Evolutionary conservation across 2,113 vertebrate genomes (phyloP).

Genomic region (Chaetodon auriga): DNA sequence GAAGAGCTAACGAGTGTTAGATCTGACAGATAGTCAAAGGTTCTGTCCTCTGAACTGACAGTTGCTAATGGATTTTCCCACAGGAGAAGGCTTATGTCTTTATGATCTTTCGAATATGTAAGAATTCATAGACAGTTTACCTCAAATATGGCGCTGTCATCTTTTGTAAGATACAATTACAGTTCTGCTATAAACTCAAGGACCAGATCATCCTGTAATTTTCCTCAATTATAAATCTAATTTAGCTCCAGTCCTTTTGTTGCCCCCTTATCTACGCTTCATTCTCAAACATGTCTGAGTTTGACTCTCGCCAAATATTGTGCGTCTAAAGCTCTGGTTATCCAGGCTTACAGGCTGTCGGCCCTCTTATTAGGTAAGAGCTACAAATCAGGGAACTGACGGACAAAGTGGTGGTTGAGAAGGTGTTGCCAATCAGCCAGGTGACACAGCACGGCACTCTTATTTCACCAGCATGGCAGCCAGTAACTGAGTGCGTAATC

Average conservation of each 20-base stretch:
- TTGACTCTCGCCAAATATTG: constrained; percentile 13
- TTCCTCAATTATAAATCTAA: neutral
- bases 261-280: neutral
- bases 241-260: neutral
- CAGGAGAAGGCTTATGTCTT: constrained; percentile 19
- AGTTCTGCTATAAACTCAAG: neutral
- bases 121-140: constrained; percentile 21
- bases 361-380: constrained; percentile 42
- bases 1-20: constrained; percentile 63
- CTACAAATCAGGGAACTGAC: constrained; percentile 25
- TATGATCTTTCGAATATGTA: constrained; percentile 5
- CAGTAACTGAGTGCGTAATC: constrained; percentile 61
- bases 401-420: constrained; percentile 42
- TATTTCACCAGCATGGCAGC: constrained; percentile 61
- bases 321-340: constrained; percentile 44
- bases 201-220: constrained; percentile 9
- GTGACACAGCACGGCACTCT: constrained; percentile 46
- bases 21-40: constrained; percentile 71
- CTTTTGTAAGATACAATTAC: constrained; percentile 9
- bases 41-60: constrained; percentile 57
- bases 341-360: constrained; percentile 51
- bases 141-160: neutral
- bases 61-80: constrained; percentile 60
- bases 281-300: constrained; percentile 14
- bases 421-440: constrained; percentile 48